These are phyloP conservation scores for Acleris laterana DNA, from an alignment of 2,888 invertebrate genomes.

Conservation along the genomic window DNA sequence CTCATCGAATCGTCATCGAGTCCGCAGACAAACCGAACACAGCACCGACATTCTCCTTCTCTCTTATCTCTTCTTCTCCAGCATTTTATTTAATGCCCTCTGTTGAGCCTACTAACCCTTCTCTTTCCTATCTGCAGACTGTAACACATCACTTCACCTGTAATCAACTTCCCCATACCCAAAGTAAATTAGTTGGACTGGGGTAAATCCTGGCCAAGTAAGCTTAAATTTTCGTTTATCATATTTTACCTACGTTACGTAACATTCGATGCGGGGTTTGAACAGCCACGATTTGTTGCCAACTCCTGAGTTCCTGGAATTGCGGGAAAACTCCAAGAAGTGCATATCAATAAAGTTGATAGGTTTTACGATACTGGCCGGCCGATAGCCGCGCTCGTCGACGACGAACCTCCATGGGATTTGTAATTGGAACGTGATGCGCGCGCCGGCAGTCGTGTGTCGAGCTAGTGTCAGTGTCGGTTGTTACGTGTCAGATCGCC, in stretches of 20 bases:
- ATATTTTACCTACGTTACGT: constrained; percentile 38
- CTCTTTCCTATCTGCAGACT: no score
- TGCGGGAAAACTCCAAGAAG: constrained; percentile 24
- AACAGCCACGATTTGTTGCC: constrained; percentile 24
- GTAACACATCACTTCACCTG: no score
- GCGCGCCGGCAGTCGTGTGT: constrained; percentile 73
- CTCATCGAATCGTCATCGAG: no score
- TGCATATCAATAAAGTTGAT: constrained; percentile 20
- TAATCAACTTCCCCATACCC: no score
- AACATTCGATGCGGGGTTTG: constrained; percentile 39
- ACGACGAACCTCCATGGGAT: constrained; percentile 79
- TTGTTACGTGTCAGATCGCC: constrained; percentile 62
- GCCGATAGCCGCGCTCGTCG: constrained; percentile 60
- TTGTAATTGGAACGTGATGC: constrained; percentile 77
- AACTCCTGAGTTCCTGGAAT: constrained; percentile 38
- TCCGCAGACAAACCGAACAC: no score
- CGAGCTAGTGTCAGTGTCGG: constrained; percentile 69
- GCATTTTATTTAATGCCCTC: no score
- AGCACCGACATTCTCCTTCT: no score
- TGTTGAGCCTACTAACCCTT: no score
- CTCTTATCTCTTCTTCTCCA: no score
- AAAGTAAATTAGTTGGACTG: no score
- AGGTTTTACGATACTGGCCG: constrained; percentile 46
- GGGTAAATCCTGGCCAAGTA: no score
- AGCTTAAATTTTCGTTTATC: no score